These are phyloP conservation scores for Epinotia nisella DNA, from an alignment of 2,888 invertebrate genomes.

Conservation along the genomic window DNA sequence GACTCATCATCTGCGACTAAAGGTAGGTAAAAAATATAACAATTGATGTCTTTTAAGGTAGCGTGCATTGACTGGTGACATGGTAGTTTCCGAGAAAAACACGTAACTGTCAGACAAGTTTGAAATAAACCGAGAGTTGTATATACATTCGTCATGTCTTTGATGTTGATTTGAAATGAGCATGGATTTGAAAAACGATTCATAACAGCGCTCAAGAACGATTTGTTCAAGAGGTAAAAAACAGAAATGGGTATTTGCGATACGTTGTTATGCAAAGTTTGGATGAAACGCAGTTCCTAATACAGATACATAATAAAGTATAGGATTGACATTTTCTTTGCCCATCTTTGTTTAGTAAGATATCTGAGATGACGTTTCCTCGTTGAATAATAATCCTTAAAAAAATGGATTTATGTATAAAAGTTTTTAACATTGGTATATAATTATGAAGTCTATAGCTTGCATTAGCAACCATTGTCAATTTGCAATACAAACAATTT, in stretches of 20 bases:
- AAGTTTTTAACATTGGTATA: no score
- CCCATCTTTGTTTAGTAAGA: no score
- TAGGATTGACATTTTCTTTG: background rate
- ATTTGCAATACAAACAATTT: no score
- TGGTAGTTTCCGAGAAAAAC: conserved; percentile 32
- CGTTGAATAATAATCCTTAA: no score
- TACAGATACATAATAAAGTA: background rate
- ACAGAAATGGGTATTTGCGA: conserved; percentile 8
- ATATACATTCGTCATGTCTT: conserved; percentile 21
- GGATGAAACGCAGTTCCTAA: background rate
- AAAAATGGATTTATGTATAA: no score
- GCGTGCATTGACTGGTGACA: conserved; percentile 4
- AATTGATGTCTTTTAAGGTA: background rate
- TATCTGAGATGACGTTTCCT: no score
- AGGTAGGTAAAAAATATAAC: conserved; percentile 3
- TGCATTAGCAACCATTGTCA: no score
- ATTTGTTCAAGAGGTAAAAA: conserved; percentile 2
- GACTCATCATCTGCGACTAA: background rate
- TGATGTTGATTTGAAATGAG: conserved; percentile 19
- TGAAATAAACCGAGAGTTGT: conserved; percentile 1
- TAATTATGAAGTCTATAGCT: no score
- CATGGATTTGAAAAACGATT: conserved; percentile 24
- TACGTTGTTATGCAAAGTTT: conserved; percentile 21
- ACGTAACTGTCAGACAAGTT: conserved; percentile 5
- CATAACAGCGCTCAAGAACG: conserved; percentile 10